Evolutionary conservation across 92 coral and sea anemone genomes (phyloP), one percentile per base, ranked within the genome.

Genomic region (Porites cylindrica): DNA sequence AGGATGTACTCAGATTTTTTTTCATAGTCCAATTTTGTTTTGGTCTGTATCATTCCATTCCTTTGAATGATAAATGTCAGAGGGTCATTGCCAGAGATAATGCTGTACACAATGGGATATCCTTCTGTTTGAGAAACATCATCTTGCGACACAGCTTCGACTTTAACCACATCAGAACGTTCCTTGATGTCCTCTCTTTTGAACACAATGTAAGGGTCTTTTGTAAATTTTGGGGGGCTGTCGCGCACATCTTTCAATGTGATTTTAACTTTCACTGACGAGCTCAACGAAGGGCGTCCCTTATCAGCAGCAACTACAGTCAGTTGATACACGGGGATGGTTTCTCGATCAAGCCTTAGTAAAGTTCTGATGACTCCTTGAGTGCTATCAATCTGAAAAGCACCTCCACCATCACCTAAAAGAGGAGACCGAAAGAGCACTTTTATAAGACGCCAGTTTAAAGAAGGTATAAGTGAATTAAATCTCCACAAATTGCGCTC

Each of bases 251-350:
- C 99, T 20, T 76, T 86, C 8, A 97, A 83, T 7, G 82, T 85
- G 43, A 97, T 86, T 76, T 88, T 90, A 50, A 97, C 96, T 29
- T 66, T 78, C 21, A 90, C 92, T 1, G 97, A 86, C 10, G 93
- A 78, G 62, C 89, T 91, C 75, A 86, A 79, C 13, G 95, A 73
- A 12, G 96, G 95, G 8, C 29, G 75, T 1, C 99, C 99, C 61
- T 88, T 88, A 81, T 97, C 99, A 24, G 89, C 89, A 8, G 99
- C 99, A 13, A 97, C 79, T 1, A 92, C 99, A 1, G 93, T 91
- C 10, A 97, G 91, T 7, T 73, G 70, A 73, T 97, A 97, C 13
- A 84, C 87, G 10, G 97, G 94, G 26, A 90, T 87, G 0, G 90
- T 93, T 72, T 97, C 99, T 1, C 99, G 90, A 79, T 97, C 99